Evolutionary conservation across 2,797 vertebrate genomes (phyloP), one percentile per base, ranked within the genome.

Genomic region (Microctenopoma lineatum): DNA sequence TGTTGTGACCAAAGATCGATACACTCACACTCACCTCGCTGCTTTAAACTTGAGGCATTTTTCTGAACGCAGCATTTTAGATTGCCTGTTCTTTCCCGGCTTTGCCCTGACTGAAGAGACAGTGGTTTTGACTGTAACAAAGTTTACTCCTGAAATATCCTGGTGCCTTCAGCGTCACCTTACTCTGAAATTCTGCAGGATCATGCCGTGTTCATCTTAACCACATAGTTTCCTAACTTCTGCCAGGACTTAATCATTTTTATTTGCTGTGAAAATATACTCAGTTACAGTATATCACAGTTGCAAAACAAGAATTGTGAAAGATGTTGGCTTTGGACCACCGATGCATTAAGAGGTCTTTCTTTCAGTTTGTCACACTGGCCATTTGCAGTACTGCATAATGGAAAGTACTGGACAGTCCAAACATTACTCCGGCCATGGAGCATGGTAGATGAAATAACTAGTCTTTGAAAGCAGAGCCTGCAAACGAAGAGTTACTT

Each of bases 1-100:
- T 89, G 88, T 91, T 89, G 86, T 69, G 57, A 87, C 88, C 77
- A 84, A 81, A 84, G 87, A 94, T 94, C 93, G 67, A 94, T 94
- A 87, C 47, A 4, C 87, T 85, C 73, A 53, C 68, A 29, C 72
- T 76, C 66, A 14, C 69, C 51, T 46, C 64, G 64, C 76, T 27
- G 71, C 82, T 73, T 88, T 75, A 79, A 83, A 82, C 56, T 25
- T 65, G n/a, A 56, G 62, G 59, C 77, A 66, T 89, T 91, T 89
- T 80, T 90, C 83, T 84, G 72, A 86, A 70, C 25, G 5, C 60
- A 84, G 85, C 62, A 81, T 90, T 87, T 90, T 85, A 79, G 78
- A 90, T 90, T 77, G 53, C 75, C 53, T 70, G 41, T 60, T 78
- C 57, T 64, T 70, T 71, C 85, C 69, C 82, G 66, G 52, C 68